A percentile compares a stretch with the other conserved stretches of the same genome.
Conservation (phyloP, 2,113 vertebrate species). For the Vimba vimba region DNA sequence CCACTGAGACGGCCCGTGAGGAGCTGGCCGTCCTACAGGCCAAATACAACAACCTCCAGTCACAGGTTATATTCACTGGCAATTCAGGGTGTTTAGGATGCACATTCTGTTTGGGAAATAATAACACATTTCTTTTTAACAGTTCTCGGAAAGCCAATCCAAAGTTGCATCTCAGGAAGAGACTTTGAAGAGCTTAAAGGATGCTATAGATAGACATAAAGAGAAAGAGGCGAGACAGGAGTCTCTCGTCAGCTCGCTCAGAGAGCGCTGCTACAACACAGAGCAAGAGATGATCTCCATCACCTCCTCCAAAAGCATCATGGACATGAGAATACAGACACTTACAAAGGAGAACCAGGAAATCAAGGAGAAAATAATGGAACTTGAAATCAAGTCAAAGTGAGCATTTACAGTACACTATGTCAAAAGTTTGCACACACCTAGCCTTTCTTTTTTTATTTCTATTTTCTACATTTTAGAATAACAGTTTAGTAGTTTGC, state of each 20-base stretch:
- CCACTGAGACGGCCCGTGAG: conserved; percentile 76
- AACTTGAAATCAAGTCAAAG: conserved; percentile 72
- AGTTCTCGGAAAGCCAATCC: conserved; percentile 76
- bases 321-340: conserved; percentile 68
- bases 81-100: neutral
- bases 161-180: conserved; percentile 75
- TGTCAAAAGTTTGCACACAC: neutral
- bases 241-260: conserved; percentile 75
- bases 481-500: neutral
- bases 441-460: neutral
- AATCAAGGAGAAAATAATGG: conserved; percentile 68
- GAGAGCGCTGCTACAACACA: conserved; percentile 73
- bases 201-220: conserved; percentile 73
- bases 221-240: conserved; percentile 79
- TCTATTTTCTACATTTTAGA: neutral
- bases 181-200: conserved; percentile 75
- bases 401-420: conserved; percentile 61
- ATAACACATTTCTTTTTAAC: neutral
- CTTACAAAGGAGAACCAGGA: conserved; percentile 72
- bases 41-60: conserved; percentile 75
- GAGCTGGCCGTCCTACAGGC: conserved; percentile 79
- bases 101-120: neutral
- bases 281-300: conserved; percentile 72
- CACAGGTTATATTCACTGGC: conserved; percentile 70
- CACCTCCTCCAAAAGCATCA: conserved; percentile 65